Evolutionary conservation across 2,113 vertebrate species (phyloP).

Genomic region (Mus pahari): DNA sequence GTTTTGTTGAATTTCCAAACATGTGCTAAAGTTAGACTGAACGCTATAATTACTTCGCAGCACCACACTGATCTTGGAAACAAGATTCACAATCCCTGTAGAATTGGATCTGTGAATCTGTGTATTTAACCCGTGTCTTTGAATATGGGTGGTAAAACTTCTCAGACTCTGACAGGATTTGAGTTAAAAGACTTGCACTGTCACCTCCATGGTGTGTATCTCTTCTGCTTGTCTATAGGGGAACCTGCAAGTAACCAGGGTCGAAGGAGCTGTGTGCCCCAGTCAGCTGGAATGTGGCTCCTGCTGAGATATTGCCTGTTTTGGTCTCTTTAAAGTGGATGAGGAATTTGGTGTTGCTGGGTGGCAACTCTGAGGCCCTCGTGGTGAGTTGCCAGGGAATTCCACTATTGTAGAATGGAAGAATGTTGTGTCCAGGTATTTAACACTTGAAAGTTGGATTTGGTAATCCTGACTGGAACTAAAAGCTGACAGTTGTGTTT

Average conservation of each 20-base stretch:
- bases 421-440: neutral
- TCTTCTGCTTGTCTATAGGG: neutral
- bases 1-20: constrained; percentile 46
- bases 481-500: constrained; percentile 11
- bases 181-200: constrained; percentile 15
- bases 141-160: constrained; percentile 14
- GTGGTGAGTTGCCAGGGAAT: neutral
- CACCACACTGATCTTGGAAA: neutral
- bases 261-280: neutral
- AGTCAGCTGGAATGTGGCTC: constrained; percentile 13
- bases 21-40: constrained; percentile 34
- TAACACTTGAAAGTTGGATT: constrained; percentile 36
- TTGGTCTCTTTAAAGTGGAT: constrained; percentile 29
- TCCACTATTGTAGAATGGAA: neutral
- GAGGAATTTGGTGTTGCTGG: constrained; percentile 10
- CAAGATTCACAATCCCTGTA: neutral
- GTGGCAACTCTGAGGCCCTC: neutral
- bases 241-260: constrained; percentile 44
- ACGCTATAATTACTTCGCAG: neutral
- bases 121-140: constrained; percentile 44
- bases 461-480: constrained; percentile 13
- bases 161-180: constrained; percentile 33
- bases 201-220: neutral
- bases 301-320: neutral
- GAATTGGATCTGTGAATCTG: constrained; percentile 13